Conservation (phyloP, 2,797 vertebrate species). For the Anisognathus igniventris region DNA sequence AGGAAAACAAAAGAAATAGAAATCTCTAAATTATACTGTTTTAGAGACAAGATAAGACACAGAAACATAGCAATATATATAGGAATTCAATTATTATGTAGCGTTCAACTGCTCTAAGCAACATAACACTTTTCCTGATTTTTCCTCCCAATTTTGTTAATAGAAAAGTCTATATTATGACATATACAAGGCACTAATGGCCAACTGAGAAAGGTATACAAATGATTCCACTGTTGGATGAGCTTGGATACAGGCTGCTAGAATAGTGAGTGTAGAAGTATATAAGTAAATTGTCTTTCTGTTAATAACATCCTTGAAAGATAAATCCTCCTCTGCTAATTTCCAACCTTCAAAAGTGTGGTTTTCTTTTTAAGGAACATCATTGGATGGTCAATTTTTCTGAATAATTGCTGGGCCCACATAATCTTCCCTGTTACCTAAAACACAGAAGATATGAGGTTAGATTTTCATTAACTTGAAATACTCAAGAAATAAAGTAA, state of each 20-base stretch:
- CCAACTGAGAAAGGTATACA: not conserved
- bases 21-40: not conserved
- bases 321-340: not conserved
- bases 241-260: not conserved
- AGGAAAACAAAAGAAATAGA: not conserved
- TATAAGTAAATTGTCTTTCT: not conserved
- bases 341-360: slow-evolving; percentile 76
- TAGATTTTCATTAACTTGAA: not conserved
- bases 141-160: not conserved
- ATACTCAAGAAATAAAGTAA: not conserved
- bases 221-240: not conserved
- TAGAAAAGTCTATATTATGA: not conserved
- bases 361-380: slow-evolving; percentile 78
- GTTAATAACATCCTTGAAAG: not conserved
- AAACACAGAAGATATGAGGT: not conserved
- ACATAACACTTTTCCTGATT: not conserved
- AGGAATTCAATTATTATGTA: not conserved
- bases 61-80: not conserved
- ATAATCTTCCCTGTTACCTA: slow-evolving; percentile 82
- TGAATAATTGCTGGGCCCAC: slow-evolving; percentile 83
- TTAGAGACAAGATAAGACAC: not conserved
- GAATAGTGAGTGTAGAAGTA: not conserved
- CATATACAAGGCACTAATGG: not conserved
- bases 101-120: not conserved
- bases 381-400: slow-evolving; percentile 83